Base-by-base conservation (phyloP, 2,113 vertebrate species). In the Nymphicus hollandicus region DNA sequence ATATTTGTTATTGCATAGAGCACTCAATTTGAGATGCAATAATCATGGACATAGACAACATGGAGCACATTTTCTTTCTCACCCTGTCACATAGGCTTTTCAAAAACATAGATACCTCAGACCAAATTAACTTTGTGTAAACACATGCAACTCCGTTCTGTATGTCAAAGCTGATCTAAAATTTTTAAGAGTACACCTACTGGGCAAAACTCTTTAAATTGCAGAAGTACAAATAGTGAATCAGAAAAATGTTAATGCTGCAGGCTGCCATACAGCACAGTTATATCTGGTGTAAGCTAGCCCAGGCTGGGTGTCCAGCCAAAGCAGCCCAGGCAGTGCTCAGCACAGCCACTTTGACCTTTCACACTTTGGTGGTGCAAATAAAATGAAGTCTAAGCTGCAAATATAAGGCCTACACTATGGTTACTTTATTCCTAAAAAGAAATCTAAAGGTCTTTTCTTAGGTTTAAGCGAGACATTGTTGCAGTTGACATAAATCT, bases 401-500 rank as follows among this genome's bases (percentile, higher is more conserved):
- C 50, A 93, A 83, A 88, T 31, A 29, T 18, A 78, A 76, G 15
- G 22, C 13, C 39, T 78, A 5, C 4, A 1, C 9, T 49, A 65
- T 83, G 25, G 31, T 68, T 77, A 37, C 13, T 89, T 74, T 31
- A 20, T 74, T 91, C 49, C 47, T 61, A 52, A 82, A 53, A 39
- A 29, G 39, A 19, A 71, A 77, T 12, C 13, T 87, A 86, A 95
- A 49, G 13, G 4, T 93, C 64, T 92, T 65, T 46, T 41, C 47
- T 91, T 91, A 17, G 76, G 76, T 82, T 69, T 96, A 5, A 24
- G 49, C 55, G 82, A 90, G 33, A 93, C 8, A 4, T 60, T 56
- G 41, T 72, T 95, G 50, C 81, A 97, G 87, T 95, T 98, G 64
- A 95, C 44, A 10, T 98, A 98, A 89, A 98, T 73, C 44, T 91